phyloP scores from a whole-genome alignment of 2,113 vertebrate species.

The Actinemys pallida region DNA sequence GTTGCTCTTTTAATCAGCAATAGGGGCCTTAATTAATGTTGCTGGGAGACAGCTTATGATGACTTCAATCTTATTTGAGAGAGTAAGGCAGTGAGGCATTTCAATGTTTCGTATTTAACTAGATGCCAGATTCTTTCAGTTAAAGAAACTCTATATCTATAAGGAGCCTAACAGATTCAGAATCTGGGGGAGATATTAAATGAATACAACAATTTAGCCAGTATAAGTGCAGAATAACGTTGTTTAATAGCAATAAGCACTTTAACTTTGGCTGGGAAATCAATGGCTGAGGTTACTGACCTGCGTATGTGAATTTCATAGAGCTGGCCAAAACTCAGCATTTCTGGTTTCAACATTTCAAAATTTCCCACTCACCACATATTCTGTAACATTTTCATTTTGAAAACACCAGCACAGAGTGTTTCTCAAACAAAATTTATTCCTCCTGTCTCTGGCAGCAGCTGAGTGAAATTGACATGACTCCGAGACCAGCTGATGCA shows the following conservation, averaged over 20 bases:
- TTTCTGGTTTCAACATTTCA: background rate
- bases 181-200: background rate
- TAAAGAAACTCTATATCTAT: slow-evolving; percentile 21
- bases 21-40: background rate
- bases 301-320: background rate
- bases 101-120: background rate
- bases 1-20: slow-evolving; percentile 10
- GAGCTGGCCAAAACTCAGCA: background rate
- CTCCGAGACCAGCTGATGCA: background rate
- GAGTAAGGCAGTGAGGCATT: background rate
- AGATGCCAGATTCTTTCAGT: background rate
- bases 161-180: background rate
- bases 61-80: background rate
- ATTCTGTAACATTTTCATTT: background rate
- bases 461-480: background rate
- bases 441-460: background rate
- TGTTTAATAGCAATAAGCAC: background rate
- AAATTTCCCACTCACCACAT: background rate
- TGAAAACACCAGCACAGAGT: background rate
- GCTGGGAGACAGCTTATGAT: background rate
- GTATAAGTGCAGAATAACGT: background rate
- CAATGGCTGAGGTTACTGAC: background rate
- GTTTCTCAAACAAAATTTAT: background rate
- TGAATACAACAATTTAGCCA: background rate
- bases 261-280: background rate